Percentiles rank a stretch among this genome's conserved stretches.
Evolutionary conservation across 37 sponge, comb jelly and placozoan genomes (phyloP).

Genomic region (Ephydatia muelleri): DNA sequence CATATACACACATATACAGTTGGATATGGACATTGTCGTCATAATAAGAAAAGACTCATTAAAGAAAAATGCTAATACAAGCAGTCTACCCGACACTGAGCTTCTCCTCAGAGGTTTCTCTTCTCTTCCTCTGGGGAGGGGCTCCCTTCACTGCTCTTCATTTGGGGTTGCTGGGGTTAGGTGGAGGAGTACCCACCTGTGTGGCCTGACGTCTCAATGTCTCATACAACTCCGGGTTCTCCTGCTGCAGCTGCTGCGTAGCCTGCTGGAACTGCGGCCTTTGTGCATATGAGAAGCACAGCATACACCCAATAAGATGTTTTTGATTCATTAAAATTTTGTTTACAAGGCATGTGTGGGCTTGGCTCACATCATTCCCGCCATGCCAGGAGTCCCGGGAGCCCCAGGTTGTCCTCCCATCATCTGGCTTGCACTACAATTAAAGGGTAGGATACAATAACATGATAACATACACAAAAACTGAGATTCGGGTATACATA

Average conservation of each 20-base stretch:
- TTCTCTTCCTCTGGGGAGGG: not conserved
- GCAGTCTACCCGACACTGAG: not conserved
- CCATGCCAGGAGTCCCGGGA: not conserved
- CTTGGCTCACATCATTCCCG: conserved; percentile 49
- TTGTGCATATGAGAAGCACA: too few relatives aligned
- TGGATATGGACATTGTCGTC: too few relatives aligned
- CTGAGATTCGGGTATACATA: too few relatives aligned
- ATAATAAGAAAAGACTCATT: too few relatives aligned
- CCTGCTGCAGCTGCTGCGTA: conserved; percentile 46
- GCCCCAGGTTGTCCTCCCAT: conserved; percentile 1
- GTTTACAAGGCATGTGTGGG: too few relatives aligned
- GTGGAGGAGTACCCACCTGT: not conserved
- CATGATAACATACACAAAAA: too few relatives aligned
- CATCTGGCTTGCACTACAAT: conserved; percentile 15
- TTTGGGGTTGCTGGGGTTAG: not conserved
- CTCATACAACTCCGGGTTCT: conserved; percentile 51
- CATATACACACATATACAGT: too few relatives aligned
- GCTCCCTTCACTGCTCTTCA: not conserved
- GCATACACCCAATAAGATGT: too few relatives aligned
- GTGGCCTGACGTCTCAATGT: conserved; percentile 25
- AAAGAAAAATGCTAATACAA: too few relatives aligned
- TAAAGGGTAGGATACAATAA: too few relatives aligned
- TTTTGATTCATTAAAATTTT: too few relatives aligned
- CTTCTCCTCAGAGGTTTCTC: not conserved
- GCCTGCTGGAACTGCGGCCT: conserved; percentile 43